Evolutionary conservation across 2,113 vertebrate genomes (phyloP).

Genomic region (Bubo bubo): DNA sequence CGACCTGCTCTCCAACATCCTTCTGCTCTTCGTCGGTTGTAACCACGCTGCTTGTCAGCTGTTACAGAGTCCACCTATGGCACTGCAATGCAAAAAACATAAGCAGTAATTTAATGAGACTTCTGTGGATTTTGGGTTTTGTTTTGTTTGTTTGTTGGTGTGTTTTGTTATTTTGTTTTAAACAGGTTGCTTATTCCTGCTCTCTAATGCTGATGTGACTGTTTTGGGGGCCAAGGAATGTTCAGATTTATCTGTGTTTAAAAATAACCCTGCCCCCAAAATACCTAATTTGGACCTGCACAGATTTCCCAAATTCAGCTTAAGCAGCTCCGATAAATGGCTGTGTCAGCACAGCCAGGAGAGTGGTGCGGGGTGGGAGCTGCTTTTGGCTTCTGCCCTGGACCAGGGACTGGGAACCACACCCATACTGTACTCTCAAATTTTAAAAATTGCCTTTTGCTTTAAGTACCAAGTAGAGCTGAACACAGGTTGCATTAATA

Average conservation of each 20-base stretch:
- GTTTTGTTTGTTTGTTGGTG: background rate
- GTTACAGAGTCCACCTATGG: background rate
- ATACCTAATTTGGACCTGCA: background rate
- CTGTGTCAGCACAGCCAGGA: background rate
- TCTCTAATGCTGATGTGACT: background rate
- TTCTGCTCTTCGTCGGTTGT: background rate
- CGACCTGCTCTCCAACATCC: background rate
- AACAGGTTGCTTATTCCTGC: background rate
- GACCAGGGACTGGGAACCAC: rapidly evolving
- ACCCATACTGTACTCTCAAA: rapidly evolving
- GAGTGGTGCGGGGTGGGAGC: background rate
- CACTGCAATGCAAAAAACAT: background rate
- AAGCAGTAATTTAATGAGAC: background rate
- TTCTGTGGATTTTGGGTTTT: background rate
- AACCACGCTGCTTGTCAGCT: rapidly evolving
- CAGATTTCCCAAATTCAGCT: background rate
- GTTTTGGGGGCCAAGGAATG: rapidly evolving
- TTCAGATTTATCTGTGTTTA: background rate
- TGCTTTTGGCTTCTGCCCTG: background rate
- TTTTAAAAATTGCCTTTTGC: background rate
- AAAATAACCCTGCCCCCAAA: background rate
- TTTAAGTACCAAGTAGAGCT: background rate
- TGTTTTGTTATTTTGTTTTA: background rate
- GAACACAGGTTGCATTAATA: background rate
- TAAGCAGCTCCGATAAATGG: background rate